Conservation (phyloP, 1,140 invertebrate genomes). For the Drosophila kurseongensis region DNA sequence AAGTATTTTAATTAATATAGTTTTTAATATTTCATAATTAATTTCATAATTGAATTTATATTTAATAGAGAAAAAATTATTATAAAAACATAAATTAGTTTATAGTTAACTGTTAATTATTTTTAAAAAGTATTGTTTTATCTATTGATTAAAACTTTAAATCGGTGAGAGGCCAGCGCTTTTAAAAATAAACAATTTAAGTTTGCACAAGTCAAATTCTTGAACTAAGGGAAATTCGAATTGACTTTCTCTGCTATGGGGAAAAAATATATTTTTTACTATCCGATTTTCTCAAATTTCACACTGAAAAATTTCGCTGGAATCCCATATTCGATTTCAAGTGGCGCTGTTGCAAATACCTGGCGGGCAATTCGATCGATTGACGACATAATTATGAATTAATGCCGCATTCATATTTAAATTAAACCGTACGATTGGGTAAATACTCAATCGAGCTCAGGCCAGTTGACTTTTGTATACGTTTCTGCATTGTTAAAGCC, state of each 20-base stretch:
- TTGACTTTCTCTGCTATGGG: background rate
- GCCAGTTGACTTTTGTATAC: constrained; percentile 5
- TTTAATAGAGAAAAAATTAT: too few species aligned
- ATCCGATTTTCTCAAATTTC: constrained; percentile 15
- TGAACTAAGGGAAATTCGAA: too few species aligned
- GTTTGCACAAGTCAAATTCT: background rate
- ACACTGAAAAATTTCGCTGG: constrained; percentile 6
- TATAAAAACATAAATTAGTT: too few species aligned
- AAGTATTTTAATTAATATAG: too few species aligned
- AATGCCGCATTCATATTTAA: constrained; percentile 15
- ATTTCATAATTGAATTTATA: too few species aligned
- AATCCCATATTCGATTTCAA: constrained; percentile 12
- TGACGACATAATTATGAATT: constrained; percentile 24
- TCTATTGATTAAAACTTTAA: too few species aligned
- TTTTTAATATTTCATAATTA: too few species aligned
- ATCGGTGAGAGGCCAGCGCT: too few species aligned
- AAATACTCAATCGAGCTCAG: constrained; percentile 10
- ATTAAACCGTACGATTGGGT: constrained; percentile 10
- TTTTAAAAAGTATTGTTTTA: too few species aligned
- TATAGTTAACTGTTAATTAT: too few species aligned
- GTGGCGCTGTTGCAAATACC: constrained; percentile 8
- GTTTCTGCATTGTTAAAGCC: background rate
- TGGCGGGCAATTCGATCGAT: constrained; percentile 5
- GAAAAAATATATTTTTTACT: constrained; percentile 5
- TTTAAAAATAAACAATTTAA: background rate